These are phyloP conservation scores for Scaptomyza montana DNA, from an alignment of 1,140 invertebrate species.

Conservation along the genomic window DNA sequence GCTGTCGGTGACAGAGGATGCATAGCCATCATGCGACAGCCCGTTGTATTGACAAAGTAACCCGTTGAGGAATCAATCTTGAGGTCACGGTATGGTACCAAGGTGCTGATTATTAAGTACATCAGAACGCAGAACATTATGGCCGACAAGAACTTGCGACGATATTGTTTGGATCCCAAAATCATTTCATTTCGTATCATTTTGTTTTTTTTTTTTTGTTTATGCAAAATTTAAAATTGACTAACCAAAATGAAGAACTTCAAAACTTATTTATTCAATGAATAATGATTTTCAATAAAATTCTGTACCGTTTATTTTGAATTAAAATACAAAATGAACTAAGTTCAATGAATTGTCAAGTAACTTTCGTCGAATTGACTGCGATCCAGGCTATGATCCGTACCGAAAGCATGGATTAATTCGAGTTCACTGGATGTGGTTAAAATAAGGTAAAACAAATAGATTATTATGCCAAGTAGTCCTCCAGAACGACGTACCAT, in stretches of 20 bases:
- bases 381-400: no score
- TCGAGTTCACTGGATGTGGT: constrained; percentile 29
- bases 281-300: background rate
- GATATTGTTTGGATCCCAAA: background rate
- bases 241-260: background rate
- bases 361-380: constrained; percentile 23
- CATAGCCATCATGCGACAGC: constrained; percentile 35
- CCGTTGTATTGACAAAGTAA: constrained; percentile 47
- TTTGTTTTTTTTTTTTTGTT: no score
- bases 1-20: constrained; percentile 3
- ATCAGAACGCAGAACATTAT: constrained; percentile 9
- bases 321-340: background rate
- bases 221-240: background rate
- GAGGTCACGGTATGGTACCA: background rate
- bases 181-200: background rate
- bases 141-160: background rate
- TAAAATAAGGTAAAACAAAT: constrained; percentile 22
- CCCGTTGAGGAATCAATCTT: background rate
- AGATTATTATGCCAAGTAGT: constrained; percentile 24
- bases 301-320: background rate
- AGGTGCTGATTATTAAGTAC: constrained; percentile 22
- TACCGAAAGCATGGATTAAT: constrained; percentile 25
- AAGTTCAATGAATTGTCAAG: no score
- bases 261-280: background rate
- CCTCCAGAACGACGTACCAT: constrained; percentile 35